Evolutionary conservation across 2,888 invertebrate genomes (phyloP).

Genomic region (Operophtera brumata): DNA sequence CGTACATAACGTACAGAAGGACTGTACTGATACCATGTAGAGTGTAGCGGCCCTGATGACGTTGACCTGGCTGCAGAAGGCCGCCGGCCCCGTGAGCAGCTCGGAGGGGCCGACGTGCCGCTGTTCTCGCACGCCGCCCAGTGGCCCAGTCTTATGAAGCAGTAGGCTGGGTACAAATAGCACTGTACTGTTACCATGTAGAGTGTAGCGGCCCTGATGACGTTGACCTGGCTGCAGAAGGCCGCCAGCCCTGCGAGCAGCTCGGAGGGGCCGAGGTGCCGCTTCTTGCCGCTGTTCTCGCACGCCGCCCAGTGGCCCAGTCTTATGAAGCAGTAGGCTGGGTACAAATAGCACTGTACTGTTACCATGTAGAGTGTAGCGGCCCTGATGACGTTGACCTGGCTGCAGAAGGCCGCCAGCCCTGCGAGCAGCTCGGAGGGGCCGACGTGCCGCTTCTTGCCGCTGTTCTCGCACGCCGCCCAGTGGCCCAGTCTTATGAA

Average conservation of each 20-base stretch:
- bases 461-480: slow-evolving; percentile 74
- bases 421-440: slow-evolving; percentile 77
- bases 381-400: slow-evolving; percentile 82
- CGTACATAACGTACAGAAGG: no score
- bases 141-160: slow-evolving; percentile 84
- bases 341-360: neutral
- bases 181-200: slow-evolving; percentile 73
- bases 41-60: slow-evolving; percentile 80
- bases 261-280: slow-evolving; percentile 74
- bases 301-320: slow-evolving; percentile 82
- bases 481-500: slow-evolving; percentile 84
- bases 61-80: slow-evolving; percentile 81
- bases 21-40: slow-evolving; percentile 83
- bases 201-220: slow-evolving; percentile 80
- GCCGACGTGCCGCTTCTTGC: slow-evolving; percentile 67
- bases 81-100: slow-evolving; percentile 69
- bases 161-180: slow-evolving; percentile 75
- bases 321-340: slow-evolving; percentile 85
- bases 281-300: slow-evolving; percentile 68
- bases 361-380: slow-evolving; percentile 80
- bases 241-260: slow-evolving; percentile 69
- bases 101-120: slow-evolving; percentile 76
- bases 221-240: slow-evolving; percentile 80
- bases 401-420: slow-evolving; percentile 74
- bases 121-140: slow-evolving; percentile 77